Evolutionary conservation across 37 sponge, comb jelly and placozoan species (phyloP).

Genomic region (Halichondria panicea): DNA sequence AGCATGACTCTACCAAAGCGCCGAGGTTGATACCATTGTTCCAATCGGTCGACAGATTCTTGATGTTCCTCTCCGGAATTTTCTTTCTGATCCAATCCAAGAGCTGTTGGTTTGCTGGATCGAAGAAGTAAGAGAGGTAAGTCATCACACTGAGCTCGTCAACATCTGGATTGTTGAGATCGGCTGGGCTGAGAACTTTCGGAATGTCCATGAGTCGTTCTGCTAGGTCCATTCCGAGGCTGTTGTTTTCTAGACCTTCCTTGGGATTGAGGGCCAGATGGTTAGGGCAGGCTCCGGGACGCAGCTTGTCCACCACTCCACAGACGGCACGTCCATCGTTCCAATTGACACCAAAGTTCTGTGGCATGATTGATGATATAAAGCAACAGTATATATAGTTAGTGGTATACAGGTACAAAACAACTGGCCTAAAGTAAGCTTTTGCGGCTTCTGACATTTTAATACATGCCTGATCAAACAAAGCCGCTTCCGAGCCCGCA

Average conservation of each 20-base stretch:
- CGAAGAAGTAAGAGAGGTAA: constrained; percentile 85
- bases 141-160: constrained; percentile 91
- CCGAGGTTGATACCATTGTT: constrained; percentile 80
- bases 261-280: constrained; percentile 50
- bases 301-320: constrained; percentile 51
- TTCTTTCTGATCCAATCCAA: constrained; percentile 78
- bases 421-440: no score
- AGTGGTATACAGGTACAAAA: no score
- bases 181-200: constrained; percentile 68
- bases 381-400: no score
- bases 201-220: constrained; percentile 74
- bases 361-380: no score
- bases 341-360: constrained; percentile 88
- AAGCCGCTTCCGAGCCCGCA: no score
- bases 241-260: constrained; percentile 69
- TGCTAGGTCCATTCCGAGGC: constrained; percentile 71
- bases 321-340: constrained; percentile 82
- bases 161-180: constrained; percentile 77
- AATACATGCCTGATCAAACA: no score
- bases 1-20: constrained; percentile 75
- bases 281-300: constrained; percentile 83
- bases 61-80: constrained; percentile 72
- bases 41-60: constrained; percentile 88
- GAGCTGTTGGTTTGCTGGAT: constrained; percentile 53
- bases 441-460: no score